Percentiles rank a stretch among this genome's conserved stretches.
Evolutionary conservation across 2,113 vertebrate genomes (phyloP).

Genomic region (Microcebus ravelobensis): DNA sequence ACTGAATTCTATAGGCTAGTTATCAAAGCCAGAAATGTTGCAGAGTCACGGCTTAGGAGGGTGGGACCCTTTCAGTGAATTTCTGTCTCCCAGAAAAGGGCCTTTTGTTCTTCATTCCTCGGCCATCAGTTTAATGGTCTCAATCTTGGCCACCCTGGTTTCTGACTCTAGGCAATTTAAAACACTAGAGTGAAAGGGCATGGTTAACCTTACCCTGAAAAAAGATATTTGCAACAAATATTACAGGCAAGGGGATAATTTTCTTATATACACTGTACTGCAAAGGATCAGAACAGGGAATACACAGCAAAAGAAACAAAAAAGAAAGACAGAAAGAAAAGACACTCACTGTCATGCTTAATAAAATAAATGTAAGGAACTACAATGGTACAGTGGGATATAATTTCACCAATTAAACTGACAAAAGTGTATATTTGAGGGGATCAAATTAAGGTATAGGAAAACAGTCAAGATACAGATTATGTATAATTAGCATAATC

Average conservation of each 20-base stretch:
- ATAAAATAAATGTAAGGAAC: not conserved
- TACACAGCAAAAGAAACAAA: not conserved
- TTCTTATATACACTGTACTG: not conserved
- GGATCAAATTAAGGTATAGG: not conserved
- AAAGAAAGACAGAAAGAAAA: not conserved
- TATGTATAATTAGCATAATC: not conserved
- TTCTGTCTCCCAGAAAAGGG: not conserved
- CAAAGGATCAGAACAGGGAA: not conserved
- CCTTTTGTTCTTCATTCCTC: not conserved
- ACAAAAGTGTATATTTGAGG: not conserved
- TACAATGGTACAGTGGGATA: not conserved
- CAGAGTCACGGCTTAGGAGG: not conserved
- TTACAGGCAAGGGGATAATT: not conserved
- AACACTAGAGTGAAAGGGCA: not conserved
- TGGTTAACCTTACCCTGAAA: not conserved
- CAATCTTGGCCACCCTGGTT: not conserved
- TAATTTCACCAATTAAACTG: not conserved
- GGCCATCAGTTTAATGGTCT: not conserved
- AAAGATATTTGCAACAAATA: not conserved
- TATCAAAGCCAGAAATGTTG: not conserved
- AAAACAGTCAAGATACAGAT: not conserved
- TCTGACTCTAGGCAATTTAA: not conserved
- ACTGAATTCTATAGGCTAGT: constrained; percentile 9
- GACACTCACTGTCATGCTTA: not conserved
- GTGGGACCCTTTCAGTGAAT: not conserved